Conservation (phyloP, 2,797 vertebrate genomes). For the Eurystomus glaucurus region DNA sequence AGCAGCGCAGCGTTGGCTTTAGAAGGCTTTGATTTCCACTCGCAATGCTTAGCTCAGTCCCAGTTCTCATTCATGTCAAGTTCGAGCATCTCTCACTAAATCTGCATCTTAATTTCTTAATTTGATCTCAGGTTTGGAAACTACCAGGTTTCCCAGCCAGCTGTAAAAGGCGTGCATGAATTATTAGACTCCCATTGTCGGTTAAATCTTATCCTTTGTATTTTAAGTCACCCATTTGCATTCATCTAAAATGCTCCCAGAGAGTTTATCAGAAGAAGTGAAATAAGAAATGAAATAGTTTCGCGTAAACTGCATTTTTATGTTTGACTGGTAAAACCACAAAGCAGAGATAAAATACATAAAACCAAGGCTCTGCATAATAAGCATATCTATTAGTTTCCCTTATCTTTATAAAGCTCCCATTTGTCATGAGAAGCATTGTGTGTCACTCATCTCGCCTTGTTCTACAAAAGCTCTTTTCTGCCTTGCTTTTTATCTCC, state of each 20-base stretch:
- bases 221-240: constrained; percentile 46
- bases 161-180: neutral
- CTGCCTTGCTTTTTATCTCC: constrained; percentile 14
- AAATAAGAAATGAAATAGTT: constrained; percentile 65
- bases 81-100: neutral
- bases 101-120: constrained; percentile 57
- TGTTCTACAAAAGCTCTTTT: constrained; percentile 46
- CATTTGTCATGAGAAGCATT: constrained; percentile 50
- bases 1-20: fast-evolving
- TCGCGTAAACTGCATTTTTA: constrained; percentile 30
- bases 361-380: constrained; percentile 39
- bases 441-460: constrained; percentile 51
- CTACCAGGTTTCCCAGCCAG: neutral
- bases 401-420: constrained; percentile 56
- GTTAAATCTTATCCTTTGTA: constrained; percentile 20
- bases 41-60: fast-evolving
- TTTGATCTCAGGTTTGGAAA: constrained; percentile 9
- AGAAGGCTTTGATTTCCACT: neutral
- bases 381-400: constrained; percentile 43
- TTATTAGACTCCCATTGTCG: neutral
- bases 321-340: constrained; percentile 52
- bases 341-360: constrained; percentile 55
- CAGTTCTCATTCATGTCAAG: neutral
- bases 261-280: constrained; percentile 27
- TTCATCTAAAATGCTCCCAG: constrained; percentile 42